These are phyloP conservation scores for Gymnocypris eckloni DNA, from an alignment of 2,797 vertebrate genomes.

Conservation along the genomic window DNA sequence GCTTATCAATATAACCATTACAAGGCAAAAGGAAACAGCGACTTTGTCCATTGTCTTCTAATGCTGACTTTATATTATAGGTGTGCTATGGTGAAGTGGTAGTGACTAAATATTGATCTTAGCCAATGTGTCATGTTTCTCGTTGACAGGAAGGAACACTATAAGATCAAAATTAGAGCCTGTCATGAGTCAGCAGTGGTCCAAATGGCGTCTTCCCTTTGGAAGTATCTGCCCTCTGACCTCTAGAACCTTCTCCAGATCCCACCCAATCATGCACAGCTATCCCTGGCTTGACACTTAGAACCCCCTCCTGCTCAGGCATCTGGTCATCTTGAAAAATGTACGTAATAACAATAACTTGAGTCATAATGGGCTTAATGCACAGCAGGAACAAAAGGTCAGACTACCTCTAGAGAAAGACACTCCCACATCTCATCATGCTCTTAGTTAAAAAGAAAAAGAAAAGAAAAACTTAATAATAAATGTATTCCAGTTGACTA, in stretches of 20 bases:
- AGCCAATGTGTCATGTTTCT: constrained; percentile 51
- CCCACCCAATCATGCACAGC: constrained; percentile 70
- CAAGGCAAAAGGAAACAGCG: too few relatives aligned
- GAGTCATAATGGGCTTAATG: constrained; percentile 64
- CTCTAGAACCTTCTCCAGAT: constrained; percentile 64
- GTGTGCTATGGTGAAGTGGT: neutral
- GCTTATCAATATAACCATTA: too few relatives aligned
- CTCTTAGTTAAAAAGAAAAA: neutral
- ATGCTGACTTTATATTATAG: neutral
- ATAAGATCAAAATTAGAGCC: constrained; percentile 52
- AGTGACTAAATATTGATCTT: neutral
- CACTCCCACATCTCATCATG: neutral
- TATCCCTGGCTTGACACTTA: constrained; percentile 64
- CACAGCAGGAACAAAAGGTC: constrained; percentile 70
- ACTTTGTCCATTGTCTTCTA: too few relatives aligned
- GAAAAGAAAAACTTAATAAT: neutral
- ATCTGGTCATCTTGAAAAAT: constrained; percentile 76
- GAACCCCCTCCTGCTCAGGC: constrained; percentile 71
- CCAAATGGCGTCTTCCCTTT: constrained; percentile 74
- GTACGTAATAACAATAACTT: constrained; percentile 75
- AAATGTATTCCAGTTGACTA: neutral
- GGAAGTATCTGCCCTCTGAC: constrained; percentile 74
- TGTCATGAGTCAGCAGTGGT: constrained; percentile 49
- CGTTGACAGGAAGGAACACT: constrained; percentile 50
- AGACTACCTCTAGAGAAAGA: constrained; percentile 68